Percentiles rank a stretch among this genome's conserved stretches.
phyloP scores from a whole-genome alignment of 2,888 invertebrate genomes.

The Polydrusus pterygomalis region DNA sequence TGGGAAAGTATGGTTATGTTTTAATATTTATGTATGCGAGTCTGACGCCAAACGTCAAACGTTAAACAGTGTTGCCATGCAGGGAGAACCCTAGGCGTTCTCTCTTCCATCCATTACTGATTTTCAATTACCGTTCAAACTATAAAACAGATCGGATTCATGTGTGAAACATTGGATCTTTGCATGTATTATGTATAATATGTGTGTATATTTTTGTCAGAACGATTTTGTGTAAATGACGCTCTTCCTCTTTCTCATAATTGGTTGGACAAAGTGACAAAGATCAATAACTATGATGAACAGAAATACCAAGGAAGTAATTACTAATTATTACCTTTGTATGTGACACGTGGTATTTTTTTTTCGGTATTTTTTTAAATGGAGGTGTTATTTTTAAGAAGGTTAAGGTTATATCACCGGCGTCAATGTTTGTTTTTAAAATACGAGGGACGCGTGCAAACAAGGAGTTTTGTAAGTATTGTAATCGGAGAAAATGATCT shows the following conservation, averaged over 20 bases:
- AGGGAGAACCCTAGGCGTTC: too few species aligned
- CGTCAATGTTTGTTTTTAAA: neutral
- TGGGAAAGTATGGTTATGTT: too few species aligned
- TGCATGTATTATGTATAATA: too few species aligned
- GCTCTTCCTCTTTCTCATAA: neutral
- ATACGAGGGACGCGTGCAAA: neutral
- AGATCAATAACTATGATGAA: neutral
- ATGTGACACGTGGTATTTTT: slow-evolving; percentile 5
- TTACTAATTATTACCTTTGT: neutral
- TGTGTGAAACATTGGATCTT: too few species aligned
- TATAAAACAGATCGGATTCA: too few species aligned
- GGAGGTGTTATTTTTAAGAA: neutral
- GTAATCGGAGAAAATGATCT: neutral
- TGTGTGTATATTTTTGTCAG: too few species aligned
- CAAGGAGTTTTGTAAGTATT: too few species aligned
- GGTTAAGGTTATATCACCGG: neutral
- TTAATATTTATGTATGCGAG: too few species aligned
- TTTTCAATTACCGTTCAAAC: too few species aligned
- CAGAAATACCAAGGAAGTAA: slow-evolving; percentile 6
- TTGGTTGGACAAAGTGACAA: neutral
- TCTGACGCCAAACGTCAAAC: too few species aligned
- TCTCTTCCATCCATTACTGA: too few species aligned
- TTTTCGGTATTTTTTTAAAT: neutral
- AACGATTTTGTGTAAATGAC: slow-evolving; percentile 6
- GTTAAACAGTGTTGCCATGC: too few species aligned